Percentiles rank a stretch among this genome's conserved stretches.
phyloP scores from a whole-genome alignment of 2,797 vertebrate genomes.

The Clarias laeviceps region DNA sequence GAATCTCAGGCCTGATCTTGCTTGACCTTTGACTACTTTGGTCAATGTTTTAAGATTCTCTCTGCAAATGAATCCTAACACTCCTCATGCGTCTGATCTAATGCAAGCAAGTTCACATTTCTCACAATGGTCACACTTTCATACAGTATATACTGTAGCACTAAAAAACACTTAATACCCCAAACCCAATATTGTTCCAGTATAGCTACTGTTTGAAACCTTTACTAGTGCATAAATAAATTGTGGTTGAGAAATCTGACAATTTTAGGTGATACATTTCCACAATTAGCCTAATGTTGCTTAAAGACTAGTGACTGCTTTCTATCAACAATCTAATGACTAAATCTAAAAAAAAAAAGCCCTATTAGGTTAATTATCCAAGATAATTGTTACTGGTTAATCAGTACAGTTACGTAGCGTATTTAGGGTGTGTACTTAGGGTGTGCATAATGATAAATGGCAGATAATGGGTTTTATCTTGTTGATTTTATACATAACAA shows the following conservation, averaged over 20 bases:
- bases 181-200: no score
- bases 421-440: no score
- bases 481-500: not conserved
- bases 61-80: not conserved
- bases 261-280: no score
- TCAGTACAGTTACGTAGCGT: not conserved
- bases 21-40: not conserved
- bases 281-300: no score
- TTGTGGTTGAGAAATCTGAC: no score
- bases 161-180: no score
- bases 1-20: not conserved
- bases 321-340: not conserved
- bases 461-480: not conserved
- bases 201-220: no score
- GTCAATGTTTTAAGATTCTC: not conserved
- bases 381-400: not conserved
- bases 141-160: no score
- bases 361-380: not conserved
- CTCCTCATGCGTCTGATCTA: not conserved
- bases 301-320: not conserved
- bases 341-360: not conserved
- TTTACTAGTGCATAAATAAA: no score
- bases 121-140: no score
- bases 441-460: not conserved
- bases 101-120: not conserved